Evolutionary conservation across 1,140 invertebrate species (phyloP).

Genomic region (Drosophila pseudoananassae): DNA sequence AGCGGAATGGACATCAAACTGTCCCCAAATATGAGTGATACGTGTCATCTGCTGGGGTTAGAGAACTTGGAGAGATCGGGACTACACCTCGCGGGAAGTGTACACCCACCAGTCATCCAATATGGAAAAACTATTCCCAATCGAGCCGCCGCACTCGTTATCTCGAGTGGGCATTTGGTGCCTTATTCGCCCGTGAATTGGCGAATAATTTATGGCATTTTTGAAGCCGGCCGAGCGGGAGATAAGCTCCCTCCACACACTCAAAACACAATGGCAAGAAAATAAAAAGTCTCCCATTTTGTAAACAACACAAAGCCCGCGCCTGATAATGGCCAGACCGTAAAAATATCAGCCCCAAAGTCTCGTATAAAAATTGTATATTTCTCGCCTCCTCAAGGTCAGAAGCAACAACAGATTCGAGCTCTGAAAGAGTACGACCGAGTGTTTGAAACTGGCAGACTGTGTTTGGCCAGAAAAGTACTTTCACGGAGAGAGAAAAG

Average conservation of each 20-base stretch:
- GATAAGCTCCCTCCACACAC: conserved; percentile 44
- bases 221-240: conserved; percentile 40
- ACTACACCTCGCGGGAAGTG: conserved; percentile 19
- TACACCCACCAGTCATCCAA: background rate
- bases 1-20: conserved; percentile 32
- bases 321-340: conserved; percentile 52
- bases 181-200: conserved; percentile 48
- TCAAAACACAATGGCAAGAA: conserved; percentile 12
- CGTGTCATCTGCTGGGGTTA: conserved; percentile 38
- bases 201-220: conserved; percentile 77
- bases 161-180: conserved; percentile 28
- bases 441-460: background rate
- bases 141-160: conserved; percentile 29
- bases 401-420: conserved; percentile 36
- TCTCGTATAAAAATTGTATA: conserved; percentile 36
- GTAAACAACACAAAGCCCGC: conserved; percentile 61
- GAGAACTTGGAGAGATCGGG: conserved; percentile 28
- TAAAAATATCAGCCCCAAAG: conserved; percentile 51
- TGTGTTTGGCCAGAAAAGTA: conserved; percentile 40
- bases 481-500: conserved; percentile 59
- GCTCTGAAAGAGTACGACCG: no score
- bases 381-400: conserved; percentile 53
- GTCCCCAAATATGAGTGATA: conserved; percentile 42
- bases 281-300: conserved; percentile 66
- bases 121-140: background rate